Base-by-base conservation (phyloP, 2,113 vertebrate species). In the Rhizomys pruinosus region DNA sequence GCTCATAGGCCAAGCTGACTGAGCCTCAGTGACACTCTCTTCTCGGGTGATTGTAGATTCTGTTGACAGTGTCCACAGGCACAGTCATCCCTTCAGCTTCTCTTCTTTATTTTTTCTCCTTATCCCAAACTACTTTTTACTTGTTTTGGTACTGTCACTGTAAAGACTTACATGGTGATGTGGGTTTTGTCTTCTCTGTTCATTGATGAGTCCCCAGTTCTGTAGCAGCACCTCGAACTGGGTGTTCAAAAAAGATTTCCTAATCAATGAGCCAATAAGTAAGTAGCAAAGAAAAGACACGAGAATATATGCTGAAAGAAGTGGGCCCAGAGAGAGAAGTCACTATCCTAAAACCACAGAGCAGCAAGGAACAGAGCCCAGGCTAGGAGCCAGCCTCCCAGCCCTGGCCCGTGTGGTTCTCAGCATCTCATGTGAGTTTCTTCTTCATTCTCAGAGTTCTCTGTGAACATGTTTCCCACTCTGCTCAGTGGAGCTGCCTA, bases 401-500 rank as follows among this genome's bases (percentile, higher is more conserved):
- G 10, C 7, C 55, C 9, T 12, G 3, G 16, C 19, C 32, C 44
- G n/a, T 52, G 7, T 12, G 16, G 57, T 39, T 39, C 68, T 74
- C 27, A 1, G 20, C 1, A 1, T 25, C 22, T 52, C 32, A 0
- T 0, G 1, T 0, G 27, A 22, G n/a, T 13, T 37, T 81, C 23
- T 47, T 11, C 77, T 66, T 34, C 55, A 7, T 74, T 23, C 47
- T 42, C 0, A 0, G 32, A 74, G 42, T 16, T n/a, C 66, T 39
- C 59, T 4, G 0, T 3, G 13, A 71, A 13, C 64, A 12, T 20
- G 25, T 76, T 69, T 16, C 39, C 76, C 47, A 42, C n/a, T 52
- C 9, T 69, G 64, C 17, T 55, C 39, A 2, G 2, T n/a, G 20
- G 13, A 34, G 3, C 78, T 29, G 20, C 22, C 42, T 3, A 0